A percentile compares a stretch with the other conserved stretches of the same genome.
Evolutionary conservation across 2,888 invertebrate genomes (phyloP).

Genomic region (Spatulosminthurus flaviceps): DNA sequence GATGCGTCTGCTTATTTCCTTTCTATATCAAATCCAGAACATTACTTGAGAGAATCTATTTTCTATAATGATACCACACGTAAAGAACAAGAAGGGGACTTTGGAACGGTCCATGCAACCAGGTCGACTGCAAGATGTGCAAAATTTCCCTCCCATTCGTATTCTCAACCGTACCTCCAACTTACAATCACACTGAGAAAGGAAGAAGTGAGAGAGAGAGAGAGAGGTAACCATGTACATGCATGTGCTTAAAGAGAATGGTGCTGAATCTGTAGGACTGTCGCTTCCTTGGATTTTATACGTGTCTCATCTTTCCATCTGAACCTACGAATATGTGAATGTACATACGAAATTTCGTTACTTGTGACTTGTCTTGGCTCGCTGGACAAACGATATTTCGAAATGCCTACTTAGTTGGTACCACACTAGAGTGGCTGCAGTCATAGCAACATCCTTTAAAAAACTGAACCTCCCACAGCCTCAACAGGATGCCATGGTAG

Average conservation of each 20-base stretch:
- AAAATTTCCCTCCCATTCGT: slow-evolving; percentile 37
- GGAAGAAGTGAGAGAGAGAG: not conserved
- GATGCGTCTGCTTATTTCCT: slow-evolving; percentile 33
- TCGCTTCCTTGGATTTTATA: not conserved
- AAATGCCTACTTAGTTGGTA: not conserved
- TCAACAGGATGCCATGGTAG: no score
- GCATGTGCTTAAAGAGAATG: not conserved
- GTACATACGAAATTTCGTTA: not conserved
- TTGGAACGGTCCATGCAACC: not conserved
- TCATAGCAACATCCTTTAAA: no score
- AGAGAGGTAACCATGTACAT: not conserved
- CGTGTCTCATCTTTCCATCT: not conserved
- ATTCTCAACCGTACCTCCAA: slow-evolving; percentile 27
- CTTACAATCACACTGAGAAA: not conserved
- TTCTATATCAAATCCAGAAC: not conserved
- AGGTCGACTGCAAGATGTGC: slow-evolving; percentile 12
- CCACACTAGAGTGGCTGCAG: no score
- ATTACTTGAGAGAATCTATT: not conserved
- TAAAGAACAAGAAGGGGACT: not conserved
- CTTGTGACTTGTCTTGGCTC: not conserved
- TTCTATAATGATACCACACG: slow-evolving; percentile 22
- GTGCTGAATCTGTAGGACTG: not conserved
- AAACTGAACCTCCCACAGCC: no score
- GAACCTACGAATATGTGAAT: no score
- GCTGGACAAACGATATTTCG: slow-evolving; percentile 1